Conservation (phyloP, 2,888 invertebrate species). For the Agrypnus murinus region DNA sequence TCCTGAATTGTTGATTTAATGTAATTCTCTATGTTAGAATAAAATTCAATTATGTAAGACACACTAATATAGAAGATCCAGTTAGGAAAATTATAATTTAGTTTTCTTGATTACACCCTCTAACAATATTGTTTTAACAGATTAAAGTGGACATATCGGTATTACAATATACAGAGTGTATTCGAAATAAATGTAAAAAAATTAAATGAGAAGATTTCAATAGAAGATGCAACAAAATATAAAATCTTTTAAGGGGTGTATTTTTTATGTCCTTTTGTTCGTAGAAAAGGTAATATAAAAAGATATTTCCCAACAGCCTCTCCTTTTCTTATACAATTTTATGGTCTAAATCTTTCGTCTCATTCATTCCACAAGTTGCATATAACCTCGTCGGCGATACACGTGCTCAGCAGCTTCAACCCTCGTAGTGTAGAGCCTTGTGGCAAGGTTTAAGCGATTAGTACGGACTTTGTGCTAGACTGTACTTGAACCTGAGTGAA, state of each 20-base stretch:
- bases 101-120: too few species aligned
- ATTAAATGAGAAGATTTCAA: too few species aligned
- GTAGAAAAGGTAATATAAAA: constrained; percentile 6
- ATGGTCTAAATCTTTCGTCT: constrained; percentile 37
- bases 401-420: constrained; percentile 42
- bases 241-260: neutral
- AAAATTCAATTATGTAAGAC: too few species aligned
- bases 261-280: constrained; percentile 32
- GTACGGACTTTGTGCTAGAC: constrained; percentile 63
- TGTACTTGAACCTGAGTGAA: constrained; percentile 67
- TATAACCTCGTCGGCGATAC: constrained; percentile 49
- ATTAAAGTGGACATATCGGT: too few species aligned
- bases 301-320: neutral
- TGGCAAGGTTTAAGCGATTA: constrained; percentile 57
- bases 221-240: too few species aligned
- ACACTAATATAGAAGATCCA: too few species aligned
- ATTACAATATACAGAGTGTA: too few species aligned
- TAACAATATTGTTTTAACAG: too few species aligned
- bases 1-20: neutral
- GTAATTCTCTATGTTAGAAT: too few species aligned
- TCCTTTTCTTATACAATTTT: constrained; percentile 35
- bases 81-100: too few species aligned
- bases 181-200: too few species aligned
- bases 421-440: constrained; percentile 45
- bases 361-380: constrained; percentile 58